Conservation (phyloP, 2,888 invertebrate genomes). For the Papilio protenor region DNA sequence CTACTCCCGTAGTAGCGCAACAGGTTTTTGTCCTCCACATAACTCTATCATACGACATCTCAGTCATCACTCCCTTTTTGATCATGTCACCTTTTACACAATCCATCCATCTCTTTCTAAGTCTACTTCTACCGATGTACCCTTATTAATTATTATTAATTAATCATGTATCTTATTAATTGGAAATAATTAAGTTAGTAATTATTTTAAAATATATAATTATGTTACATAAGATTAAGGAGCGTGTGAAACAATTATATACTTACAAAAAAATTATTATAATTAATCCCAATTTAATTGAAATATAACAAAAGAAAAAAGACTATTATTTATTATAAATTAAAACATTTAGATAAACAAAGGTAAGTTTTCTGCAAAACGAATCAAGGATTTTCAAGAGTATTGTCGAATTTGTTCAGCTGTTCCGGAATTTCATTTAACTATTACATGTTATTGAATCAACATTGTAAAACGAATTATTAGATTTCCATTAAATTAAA, state of each 20-base stretch:
- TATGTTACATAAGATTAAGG: background rate
- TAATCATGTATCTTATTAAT: background rate
- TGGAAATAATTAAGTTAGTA: background rate
- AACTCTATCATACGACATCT: no score
- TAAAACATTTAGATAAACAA: background rate
- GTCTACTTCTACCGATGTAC: no score
- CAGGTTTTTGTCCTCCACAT: no score
- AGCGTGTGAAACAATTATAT: background rate
- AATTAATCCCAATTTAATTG: background rate
- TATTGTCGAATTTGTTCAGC: slow-evolving; percentile 1
- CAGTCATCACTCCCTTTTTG: no score
- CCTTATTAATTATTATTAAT: no score
- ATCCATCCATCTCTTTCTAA: no score
- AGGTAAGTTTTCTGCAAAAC: background rate
- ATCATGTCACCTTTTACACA: no score
- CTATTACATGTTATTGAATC: background rate
- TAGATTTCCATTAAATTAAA: background rate
- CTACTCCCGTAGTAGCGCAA: no score
- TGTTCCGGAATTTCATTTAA: background rate
- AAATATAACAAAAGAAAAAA: background rate
- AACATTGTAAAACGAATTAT: background rate
- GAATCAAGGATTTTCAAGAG: background rate
- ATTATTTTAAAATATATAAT: background rate
- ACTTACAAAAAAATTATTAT: background rate
- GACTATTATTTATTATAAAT: background rate